These are phyloP conservation scores for Rousettus leschenaultii DNA, from an alignment of 2,113 vertebrate genomes.

Conservation along the genomic window DNA sequence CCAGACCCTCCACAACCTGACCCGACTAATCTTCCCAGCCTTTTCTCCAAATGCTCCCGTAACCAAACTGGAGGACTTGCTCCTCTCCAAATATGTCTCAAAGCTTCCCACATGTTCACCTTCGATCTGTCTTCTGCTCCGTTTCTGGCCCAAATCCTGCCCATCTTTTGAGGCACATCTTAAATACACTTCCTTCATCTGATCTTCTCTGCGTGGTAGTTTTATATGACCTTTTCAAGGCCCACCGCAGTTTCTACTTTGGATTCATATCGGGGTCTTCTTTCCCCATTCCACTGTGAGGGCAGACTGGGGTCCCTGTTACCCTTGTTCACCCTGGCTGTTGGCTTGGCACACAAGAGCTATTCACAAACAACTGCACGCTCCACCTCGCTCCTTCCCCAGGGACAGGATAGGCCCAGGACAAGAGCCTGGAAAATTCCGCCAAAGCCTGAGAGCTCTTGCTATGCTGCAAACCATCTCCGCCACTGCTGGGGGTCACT, in stretches of 20 bases:
- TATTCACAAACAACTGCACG: fast-evolving
- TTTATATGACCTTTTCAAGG: not conserved
- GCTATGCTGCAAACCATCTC: not conserved
- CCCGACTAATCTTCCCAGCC: not conserved
- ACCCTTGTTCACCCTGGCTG: not conserved
- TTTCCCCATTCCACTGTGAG: not conserved
- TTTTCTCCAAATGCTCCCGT: not conserved
- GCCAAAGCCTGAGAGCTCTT: not conserved
- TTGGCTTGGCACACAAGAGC: not conserved
- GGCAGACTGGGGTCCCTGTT: not conserved
- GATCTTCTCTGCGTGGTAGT: not conserved
- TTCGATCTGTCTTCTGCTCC: not conserved
- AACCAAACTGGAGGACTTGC: not conserved
- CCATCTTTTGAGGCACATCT: not conserved
- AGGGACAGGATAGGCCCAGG: not conserved
- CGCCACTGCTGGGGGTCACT: not conserved
- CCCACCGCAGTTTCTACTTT: not conserved
- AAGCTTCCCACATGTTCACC: not conserved
- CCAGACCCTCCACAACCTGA: not conserved
- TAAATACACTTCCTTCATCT: not conserved
- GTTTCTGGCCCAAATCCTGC: not conserved
- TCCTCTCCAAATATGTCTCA: not conserved
- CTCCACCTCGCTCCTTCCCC: not conserved
- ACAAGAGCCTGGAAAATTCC: not conserved
- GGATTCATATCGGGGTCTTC: not conserved